Percentiles rank a stretch among this genome's conserved stretches.
Conservation (phyloP, 2,113 vertebrate species). For the Hoplias malabaricus region DNA sequence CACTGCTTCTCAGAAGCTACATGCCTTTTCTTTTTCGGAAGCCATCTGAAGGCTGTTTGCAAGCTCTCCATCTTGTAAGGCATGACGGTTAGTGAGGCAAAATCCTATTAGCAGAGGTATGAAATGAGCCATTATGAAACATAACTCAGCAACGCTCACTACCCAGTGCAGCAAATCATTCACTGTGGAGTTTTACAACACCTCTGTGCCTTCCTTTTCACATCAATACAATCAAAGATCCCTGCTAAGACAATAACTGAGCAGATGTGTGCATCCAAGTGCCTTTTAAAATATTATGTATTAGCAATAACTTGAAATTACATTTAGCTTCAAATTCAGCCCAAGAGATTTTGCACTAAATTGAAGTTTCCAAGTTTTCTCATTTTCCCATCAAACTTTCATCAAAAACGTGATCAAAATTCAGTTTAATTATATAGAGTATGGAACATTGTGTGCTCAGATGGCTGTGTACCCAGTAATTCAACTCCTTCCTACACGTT, state of each 20-base stretch:
- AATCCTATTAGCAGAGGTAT: constrained; percentile 25
- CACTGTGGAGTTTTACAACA: neutral
- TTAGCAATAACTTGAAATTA: constrained; percentile 10
- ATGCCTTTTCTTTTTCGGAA: constrained; percentile 2
- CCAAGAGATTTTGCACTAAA: neutral
- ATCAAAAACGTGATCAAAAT: neutral
- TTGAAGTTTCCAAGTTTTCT: neutral
- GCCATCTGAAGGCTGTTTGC: constrained; percentile 24
- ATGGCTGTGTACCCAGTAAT: neutral
- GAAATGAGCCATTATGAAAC: constrained; percentile 23
- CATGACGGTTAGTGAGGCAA: constrained; percentile 19
- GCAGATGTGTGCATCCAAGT: neutral
- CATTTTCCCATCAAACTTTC: neutral
- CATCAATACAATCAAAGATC: neutral
- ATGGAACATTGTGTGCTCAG: neutral
- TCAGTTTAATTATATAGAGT: neutral
- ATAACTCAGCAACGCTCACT: constrained; percentile 2
- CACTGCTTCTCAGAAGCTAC: constrained; percentile 7
- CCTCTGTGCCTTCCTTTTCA: constrained; percentile 1
- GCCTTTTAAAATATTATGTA: neutral
- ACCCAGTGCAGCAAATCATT: constrained; percentile 10
- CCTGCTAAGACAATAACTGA: constrained; percentile 10
- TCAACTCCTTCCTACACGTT: neutral
- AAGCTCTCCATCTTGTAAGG: constrained; percentile 19
- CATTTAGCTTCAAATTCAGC: neutral